Evolutionary conservation across 37 sponge, comb jelly and placozoan species (phyloP).

Genomic region (Agelas oroides): DNA sequence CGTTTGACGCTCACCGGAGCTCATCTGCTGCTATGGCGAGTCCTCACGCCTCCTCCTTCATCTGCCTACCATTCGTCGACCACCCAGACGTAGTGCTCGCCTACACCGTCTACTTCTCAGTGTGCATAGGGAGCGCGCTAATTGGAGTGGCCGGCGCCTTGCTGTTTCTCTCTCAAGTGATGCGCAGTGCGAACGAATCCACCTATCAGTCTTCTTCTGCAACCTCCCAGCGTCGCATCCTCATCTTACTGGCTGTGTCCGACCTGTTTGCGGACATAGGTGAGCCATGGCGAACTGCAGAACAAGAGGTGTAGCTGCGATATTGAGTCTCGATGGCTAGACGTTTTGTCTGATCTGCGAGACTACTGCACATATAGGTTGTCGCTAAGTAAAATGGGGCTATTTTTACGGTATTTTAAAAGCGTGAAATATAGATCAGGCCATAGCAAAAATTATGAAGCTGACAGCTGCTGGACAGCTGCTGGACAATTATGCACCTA

Average conservation of each 20-base stretch:
- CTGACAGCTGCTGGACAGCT: too few species aligned
- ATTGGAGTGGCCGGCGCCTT: constrained; percentile 47
- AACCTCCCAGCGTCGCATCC: constrained; percentile 48
- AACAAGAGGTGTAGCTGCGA: neutral
- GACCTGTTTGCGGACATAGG: constrained; percentile 62
- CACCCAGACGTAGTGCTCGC: constrained; percentile 33
- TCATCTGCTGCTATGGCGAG: constrained; percentile 42
- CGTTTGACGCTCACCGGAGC: neutral
- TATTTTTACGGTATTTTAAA: too few species aligned
- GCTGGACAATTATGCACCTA: too few species aligned
- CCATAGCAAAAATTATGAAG: too few species aligned
- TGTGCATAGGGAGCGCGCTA: constrained; percentile 46
- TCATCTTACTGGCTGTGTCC: constrained; percentile 48
- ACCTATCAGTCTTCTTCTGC: neutral
- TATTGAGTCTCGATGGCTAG: neutral
- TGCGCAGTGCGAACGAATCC: neutral
- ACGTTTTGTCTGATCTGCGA: too few species aligned
- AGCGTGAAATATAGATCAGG: too few species aligned
- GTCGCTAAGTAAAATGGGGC: too few species aligned
- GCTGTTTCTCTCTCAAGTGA: constrained; percentile 46
- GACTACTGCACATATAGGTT: too few species aligned
- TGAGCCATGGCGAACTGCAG: too few species aligned
- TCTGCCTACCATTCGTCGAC: constrained; percentile 50
- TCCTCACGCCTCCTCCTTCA: constrained; percentile 66
- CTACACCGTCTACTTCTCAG: constrained; percentile 46